Conservation (phyloP, 1,140 invertebrate species). For the Atta texana region DNA sequence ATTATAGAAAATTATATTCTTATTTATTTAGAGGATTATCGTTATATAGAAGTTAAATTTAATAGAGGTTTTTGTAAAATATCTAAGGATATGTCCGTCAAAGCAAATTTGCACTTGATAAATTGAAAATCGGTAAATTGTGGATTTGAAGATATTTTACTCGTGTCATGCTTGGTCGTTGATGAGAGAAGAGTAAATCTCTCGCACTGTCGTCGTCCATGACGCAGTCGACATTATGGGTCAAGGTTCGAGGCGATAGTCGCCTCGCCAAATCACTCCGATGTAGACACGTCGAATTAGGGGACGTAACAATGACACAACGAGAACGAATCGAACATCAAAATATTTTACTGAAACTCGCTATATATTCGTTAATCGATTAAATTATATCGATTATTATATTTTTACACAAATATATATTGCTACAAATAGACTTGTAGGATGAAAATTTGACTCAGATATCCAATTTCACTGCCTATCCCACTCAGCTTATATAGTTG, state of each 20-base stretch:
- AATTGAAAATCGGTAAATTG: conserved; percentile 5
- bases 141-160: conserved; percentile 6
- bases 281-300: conserved; percentile 67
- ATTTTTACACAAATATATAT: neutral
- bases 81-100: neutral
- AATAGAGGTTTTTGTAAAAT: neutral
- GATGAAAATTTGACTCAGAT: neutral
- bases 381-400: neutral
- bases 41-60: neutral
- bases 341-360: neutral
- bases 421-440: neutral
- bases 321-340: conserved; percentile 3
- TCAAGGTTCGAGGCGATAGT: conserved; percentile 75
- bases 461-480: neutral
- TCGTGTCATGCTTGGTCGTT: conserved; percentile 20
- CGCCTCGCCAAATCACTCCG: conserved; percentile 66
- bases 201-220: conserved; percentile 33
- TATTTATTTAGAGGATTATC: neutral
- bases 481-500: neutral
- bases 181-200: conserved; percentile 37
- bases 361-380: neutral
- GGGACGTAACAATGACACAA: conserved; percentile 27
- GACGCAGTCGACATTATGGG: conserved; percentile 74
- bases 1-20: neutral
- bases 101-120: neutral